Base-by-base conservation (phyloP, 2,113 vertebrate genomes). In the Sula dactylatra region DNA sequence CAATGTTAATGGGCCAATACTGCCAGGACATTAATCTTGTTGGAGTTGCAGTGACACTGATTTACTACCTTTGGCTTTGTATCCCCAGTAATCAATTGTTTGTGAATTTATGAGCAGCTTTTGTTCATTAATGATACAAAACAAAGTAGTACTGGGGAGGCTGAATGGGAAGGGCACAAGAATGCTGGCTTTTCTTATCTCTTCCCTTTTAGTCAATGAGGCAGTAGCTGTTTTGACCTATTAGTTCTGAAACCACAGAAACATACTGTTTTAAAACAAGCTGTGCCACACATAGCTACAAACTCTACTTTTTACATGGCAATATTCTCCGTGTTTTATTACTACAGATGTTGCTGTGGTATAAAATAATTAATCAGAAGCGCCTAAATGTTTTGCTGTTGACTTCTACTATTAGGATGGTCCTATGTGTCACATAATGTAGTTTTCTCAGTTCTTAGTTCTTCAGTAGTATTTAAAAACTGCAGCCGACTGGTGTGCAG, bases 1-100 rank as follows among this genome's bases (percentile, higher is more conserved):
- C 77, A 85, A 90, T 94, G 92, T 97, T 96, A 93, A 89, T 77
- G 95, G 96, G 72, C 95, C 83, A 91, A 62, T 94, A 78, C 83
- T 95, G 82, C 73, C 80, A 81, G 82, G 29, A 73, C 87, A 49
- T 91, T 95, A 55, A 95, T 82, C 73, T 45, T 71, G 47, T 17
- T 69, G 69, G 83, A 71, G 83, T 47, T 78, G 92, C 54, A 91
- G 87, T 72, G 78, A 69, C 86, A 62, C 83, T 66, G 76, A 96
- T 89, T 92, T 74, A 94, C 73, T 71, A 40, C 72, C 86, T 65
- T 62, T 82, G 72, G 80, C 84, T 91, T 55, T 50, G 64, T 32
- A 89, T 70, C 81, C 25, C 20, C 0, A 3, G 25, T 36, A 80
- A 71, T 77, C 13, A 70, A 40, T 66, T 59, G 61, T 9, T 87